Base-by-base conservation (phyloP, 2,113 vertebrate species). In the Baryphthengus martii region DNA sequence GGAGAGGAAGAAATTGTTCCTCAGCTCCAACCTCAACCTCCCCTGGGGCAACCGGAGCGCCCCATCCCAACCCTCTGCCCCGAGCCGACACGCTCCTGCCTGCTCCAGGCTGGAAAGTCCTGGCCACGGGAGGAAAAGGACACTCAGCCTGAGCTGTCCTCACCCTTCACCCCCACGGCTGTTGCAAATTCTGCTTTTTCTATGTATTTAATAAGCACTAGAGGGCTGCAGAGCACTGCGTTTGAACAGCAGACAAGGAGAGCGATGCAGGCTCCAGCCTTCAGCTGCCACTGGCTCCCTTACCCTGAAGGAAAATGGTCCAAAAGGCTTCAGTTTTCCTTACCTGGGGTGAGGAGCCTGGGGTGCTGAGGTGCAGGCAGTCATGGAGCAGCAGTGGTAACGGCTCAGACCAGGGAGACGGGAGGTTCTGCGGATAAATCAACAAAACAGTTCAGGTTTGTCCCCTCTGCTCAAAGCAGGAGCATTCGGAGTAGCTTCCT, bases 171-270 rank as follows among this genome's bases (percentile, higher is more conserved):
- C 50, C 47, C 65, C 29, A 3, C 0, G 24, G 17, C 55, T 58
- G 35, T 14, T 28, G 44, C 47, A 52, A 71, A 33, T 7, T 40
- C 61, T 18, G n/a, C 8, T n/a, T 53, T 70, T 65, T 11, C 20
- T 9, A 3, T 8, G 8, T 79, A 68, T 89, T 73, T 17, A 3
- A 45, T 16, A 35, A 91, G 93, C 95, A 70, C 95, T 93, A 95
- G 93, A 90, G 95, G 85, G 95, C 95, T 93, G 93, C 93, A 92
- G 82, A 96, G 91, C 45, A 28, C 88, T 2, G 77, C 35, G 37
- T 18, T 76, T 40, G 88, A 14, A 44, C 53, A 24, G 44, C 28
- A 26, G 71, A 3, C 16, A 0, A 40, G 6, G 52, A 6, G 11
- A 4, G 3, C 3, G 7, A 6, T 1, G 29, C 44, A 28, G 42